Conservation (phyloP, 2,888 invertebrate species). For the Microplitis deprimator region DNA sequence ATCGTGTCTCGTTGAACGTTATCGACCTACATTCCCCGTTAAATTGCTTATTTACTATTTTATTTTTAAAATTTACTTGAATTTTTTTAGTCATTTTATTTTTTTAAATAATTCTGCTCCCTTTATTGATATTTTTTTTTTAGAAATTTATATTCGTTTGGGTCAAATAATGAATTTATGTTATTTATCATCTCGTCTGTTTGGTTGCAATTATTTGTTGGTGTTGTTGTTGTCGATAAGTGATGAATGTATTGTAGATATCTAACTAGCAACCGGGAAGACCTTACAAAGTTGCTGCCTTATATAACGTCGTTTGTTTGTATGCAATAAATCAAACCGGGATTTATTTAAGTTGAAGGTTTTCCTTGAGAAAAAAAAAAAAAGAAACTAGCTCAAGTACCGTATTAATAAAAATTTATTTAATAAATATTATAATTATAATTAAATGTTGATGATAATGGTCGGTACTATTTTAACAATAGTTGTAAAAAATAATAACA, state of each 20-base stretch:
- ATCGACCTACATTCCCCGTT: conserved; percentile 5
- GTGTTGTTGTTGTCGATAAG: not conserved
- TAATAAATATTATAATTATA: not conserved
- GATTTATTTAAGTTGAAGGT: conserved; percentile 38
- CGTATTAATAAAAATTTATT: not conserved
- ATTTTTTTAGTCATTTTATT: not conserved
- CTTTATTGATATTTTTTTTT: not conserved
- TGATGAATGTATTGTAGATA: conserved; percentile 17
- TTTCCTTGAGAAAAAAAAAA: conserved; percentile 15
- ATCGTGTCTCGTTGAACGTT: conserved; percentile 7
- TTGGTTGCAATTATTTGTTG: not conserved
- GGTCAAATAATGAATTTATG: not conserved
- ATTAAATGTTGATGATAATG: not conserved
- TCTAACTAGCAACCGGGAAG: conserved; percentile 38
- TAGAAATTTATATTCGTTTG: not conserved
- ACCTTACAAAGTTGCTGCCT: conserved; percentile 57
- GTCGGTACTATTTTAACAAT: not conserved
- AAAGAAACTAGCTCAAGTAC: not conserved
- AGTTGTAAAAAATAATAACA: not conserved
- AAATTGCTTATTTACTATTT: not conserved
- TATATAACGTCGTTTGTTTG: conserved; percentile 50
- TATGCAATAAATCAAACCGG: conserved; percentile 25
- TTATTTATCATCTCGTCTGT: not conserved
- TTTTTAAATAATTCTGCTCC: not conserved
- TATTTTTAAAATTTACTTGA: not conserved